Conservation (phyloP, 2,113 vertebrate species). For the Menidia beryllina region DNA sequence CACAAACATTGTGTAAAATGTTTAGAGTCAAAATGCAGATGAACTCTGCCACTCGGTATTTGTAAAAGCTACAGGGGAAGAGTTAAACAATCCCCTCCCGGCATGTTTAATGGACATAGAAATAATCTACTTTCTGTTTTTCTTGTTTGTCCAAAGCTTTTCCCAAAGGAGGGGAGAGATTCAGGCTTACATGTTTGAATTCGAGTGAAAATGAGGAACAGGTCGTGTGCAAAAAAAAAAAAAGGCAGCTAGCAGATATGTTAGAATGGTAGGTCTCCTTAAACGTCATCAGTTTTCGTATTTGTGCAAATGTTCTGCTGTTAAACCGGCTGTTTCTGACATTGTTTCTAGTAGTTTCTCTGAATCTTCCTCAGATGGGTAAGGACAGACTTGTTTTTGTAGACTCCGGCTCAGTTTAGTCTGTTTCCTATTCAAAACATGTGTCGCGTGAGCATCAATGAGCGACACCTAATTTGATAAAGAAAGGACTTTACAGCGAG, state of each 20-base stretch:
- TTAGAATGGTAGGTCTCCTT: not conserved
- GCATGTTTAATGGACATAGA: not conserved
- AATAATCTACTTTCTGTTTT: not conserved
- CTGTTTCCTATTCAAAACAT: slow-evolving; percentile 21
- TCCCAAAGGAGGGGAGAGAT: not conserved
- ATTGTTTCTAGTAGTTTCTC: not conserved
- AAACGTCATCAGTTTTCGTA: not conserved
- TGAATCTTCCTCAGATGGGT: not conserved
- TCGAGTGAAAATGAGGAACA: not conserved
- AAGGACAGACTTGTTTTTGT: not conserved
- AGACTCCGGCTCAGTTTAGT: not conserved
- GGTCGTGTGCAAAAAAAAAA: too few relatives aligned
- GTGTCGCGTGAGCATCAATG: not conserved
- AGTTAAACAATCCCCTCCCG: not conserved
- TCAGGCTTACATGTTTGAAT: not conserved
- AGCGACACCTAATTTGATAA: slow-evolving; percentile 21
- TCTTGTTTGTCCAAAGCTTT: not conserved
- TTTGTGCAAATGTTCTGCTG: not conserved
- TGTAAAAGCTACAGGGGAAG: not conserved
- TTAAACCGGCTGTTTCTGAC: not conserved
- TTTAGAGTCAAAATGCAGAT: not conserved
- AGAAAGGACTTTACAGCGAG: slow-evolving; percentile 5
- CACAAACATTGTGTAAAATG: not conserved
- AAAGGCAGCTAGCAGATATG: not conserved
- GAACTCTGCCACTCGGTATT: not conserved